Evolutionary conservation across 2,113 vertebrate species (phyloP).

Genomic region (Pseudopodoces humilis): DNA sequence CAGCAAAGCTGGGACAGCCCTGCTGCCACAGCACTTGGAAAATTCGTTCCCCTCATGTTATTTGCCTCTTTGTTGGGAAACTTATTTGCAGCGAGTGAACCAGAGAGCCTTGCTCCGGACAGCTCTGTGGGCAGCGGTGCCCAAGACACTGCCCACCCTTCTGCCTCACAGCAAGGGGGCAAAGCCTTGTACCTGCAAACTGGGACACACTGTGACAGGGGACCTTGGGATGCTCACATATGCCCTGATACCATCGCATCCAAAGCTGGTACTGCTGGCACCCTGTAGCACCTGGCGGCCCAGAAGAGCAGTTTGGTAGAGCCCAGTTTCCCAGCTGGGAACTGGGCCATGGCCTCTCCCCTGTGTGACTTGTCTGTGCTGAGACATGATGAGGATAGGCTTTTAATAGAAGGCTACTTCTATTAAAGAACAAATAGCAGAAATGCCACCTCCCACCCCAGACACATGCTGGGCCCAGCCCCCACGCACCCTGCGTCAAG

Average conservation of each 20-base stretch:
- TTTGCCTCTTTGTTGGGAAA: not conserved
- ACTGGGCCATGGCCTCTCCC: not conserved
- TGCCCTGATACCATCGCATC: not conserved
- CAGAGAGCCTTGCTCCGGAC: not conserved
- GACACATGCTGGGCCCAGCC: not conserved
- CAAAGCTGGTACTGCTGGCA: not conserved
- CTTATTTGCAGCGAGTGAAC: not conserved
- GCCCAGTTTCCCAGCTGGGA: not conserved
- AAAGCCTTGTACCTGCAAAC: not conserved
- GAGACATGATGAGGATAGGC: not conserved
- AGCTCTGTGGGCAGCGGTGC: not conserved
- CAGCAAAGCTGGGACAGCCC: not conserved
- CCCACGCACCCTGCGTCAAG: rapidly evolving
- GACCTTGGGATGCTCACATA: not conserved
- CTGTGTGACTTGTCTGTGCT: not conserved
- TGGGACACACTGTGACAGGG: not conserved
- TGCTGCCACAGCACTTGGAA: not conserved
- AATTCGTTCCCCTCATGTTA: not conserved
- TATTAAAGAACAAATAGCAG: not conserved
- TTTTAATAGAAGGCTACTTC: slow-evolving; percentile 52
- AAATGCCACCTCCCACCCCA: slow-evolving; percentile 26
- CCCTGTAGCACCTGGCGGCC: not conserved
- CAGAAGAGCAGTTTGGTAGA: not conserved
- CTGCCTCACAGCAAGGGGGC: rapidly evolving
- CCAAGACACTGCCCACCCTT: not conserved